Evolutionary conservation across 2,888 invertebrate species (phyloP).

Genomic region (Perizoma flavofasciatum): DNA sequence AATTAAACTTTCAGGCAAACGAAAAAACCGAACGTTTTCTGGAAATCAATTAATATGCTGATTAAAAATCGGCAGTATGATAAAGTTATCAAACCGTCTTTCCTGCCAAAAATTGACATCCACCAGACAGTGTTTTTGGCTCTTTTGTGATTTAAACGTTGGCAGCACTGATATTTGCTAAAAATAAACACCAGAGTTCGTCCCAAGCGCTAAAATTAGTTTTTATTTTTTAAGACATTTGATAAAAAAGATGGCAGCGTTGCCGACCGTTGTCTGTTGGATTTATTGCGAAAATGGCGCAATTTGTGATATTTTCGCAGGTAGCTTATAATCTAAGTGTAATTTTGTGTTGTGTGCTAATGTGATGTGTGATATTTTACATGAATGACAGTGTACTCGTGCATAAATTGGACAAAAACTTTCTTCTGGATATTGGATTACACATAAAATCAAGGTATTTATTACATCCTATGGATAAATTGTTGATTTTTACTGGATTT

Average conservation of each 20-base stretch:
- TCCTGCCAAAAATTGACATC: too few species aligned
- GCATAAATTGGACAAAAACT: slow-evolving; percentile 78
- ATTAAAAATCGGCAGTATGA: too few species aligned
- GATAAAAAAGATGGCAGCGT: slow-evolving; percentile 84
- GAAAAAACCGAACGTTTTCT: too few species aligned
- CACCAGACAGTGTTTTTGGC: too few species aligned
- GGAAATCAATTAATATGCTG: too few species aligned
- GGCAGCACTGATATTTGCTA: slow-evolving; percentile 62
- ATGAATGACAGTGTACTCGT: slow-evolving; percentile 77
- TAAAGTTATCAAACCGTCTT: too few species aligned
- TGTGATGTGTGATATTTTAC: slow-evolving; percentile 78
- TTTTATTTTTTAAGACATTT: slow-evolving; percentile 73
- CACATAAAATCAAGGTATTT: slow-evolving; percentile 81
- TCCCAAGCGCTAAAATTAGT: slow-evolving; percentile 82
- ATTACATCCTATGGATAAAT: slow-evolving; percentile 69
- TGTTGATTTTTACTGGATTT: slow-evolving; percentile 46
- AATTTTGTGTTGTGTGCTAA: slow-evolving; percentile 79
- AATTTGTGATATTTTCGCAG: slow-evolving; percentile 81
- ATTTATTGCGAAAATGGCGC: slow-evolving; percentile 81
- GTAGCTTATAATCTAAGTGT: slow-evolving; percentile 77
- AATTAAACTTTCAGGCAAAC: too few species aligned
- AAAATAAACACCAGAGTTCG: slow-evolving; percentile 84
- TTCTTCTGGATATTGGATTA: slow-evolving; percentile 83
- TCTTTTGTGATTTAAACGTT: too few species aligned
- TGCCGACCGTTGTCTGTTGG: slow-evolving; percentile 80